Evolutionary conservation across 2,888 invertebrate genomes (phyloP).

Genomic region (Metopia argyrocephala): DNA sequence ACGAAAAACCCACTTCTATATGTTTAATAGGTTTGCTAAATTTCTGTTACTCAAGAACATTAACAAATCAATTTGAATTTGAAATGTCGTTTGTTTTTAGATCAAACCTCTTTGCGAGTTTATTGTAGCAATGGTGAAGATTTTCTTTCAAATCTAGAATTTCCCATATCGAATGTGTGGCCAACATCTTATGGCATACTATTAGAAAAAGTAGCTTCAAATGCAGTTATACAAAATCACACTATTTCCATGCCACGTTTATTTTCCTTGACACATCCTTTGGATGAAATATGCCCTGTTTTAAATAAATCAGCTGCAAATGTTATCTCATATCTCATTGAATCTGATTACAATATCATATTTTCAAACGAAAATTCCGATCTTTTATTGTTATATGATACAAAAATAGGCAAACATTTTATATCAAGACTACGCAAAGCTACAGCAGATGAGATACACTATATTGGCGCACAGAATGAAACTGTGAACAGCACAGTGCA

Average conservation of each 20-base stretch:
- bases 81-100: conserved; percentile 76
- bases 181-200: conserved; percentile 90
- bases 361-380: conserved; percentile 89
- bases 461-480: conserved; percentile 80
- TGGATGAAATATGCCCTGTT: conserved; percentile 94
- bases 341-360: conserved; percentile 83
- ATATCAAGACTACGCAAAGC: conserved; percentile 90
- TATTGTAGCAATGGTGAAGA: conserved; percentile 90
- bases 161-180: conserved; percentile 90
- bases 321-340: conserved; percentile 82
- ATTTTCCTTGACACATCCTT: conserved; percentile 92
- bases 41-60: too few relatives aligned
- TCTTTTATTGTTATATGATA: conserved; percentile 89
- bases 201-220: conserved; percentile 84
- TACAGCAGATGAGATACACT: conserved; percentile 84
- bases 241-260: conserved; percentile 84
- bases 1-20: conserved; percentile 71
- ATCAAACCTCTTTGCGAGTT: conserved; percentile 86
- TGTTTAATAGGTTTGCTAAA: conserved; percentile 73
- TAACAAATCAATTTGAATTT: not conserved
- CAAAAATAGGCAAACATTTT: conserved; percentile 87
- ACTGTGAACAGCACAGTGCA: conserved; percentile 71
- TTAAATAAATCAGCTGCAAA: conserved; percentile 83
- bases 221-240: conserved; percentile 73
- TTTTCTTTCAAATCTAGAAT: conserved; percentile 88